Conservation (phyloP, 1,140 invertebrate genomes). For the Drosophila asahinai region DNA sequence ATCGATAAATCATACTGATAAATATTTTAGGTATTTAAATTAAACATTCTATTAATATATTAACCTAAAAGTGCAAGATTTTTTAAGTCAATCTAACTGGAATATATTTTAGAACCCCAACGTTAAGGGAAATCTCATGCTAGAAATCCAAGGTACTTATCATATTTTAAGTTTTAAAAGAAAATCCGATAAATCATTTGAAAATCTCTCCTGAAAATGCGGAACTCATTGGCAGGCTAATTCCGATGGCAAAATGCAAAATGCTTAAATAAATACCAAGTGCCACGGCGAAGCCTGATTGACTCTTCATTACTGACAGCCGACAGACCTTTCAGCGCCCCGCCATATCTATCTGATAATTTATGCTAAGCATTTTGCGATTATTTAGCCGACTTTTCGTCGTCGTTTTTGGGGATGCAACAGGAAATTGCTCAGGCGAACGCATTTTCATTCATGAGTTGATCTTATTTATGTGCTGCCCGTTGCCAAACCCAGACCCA, state of each 20-base stretch:
- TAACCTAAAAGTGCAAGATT: not conserved
- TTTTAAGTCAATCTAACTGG: too few species aligned
- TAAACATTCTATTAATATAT: not conserved
- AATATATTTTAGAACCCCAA: not conserved
- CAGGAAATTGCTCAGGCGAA: constrained; percentile 79
- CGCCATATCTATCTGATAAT: constrained; percentile 57
- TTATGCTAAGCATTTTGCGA: constrained; percentile 66
- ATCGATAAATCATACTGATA: not conserved
- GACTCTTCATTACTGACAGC: constrained; percentile 25
- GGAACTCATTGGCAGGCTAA: not conserved
- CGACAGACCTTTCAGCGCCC: constrained; percentile 44
- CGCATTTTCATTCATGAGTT: constrained; percentile 82
- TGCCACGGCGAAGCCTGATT: not conserved
- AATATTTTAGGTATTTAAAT: too few species aligned
- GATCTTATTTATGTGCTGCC: constrained; percentile 73
- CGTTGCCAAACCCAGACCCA: constrained; percentile 17
- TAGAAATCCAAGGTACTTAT: not conserved
- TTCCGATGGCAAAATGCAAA: not conserved
- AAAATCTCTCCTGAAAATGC: not conserved
- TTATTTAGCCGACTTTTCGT: constrained; percentile 10
- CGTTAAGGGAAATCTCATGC: not conserved
- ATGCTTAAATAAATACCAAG: too few species aligned
- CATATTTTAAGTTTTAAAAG: not conserved
- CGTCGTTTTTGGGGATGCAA: constrained; percentile 33
- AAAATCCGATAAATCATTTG: not conserved